Evolutionary conservation across 2,888 invertebrate genomes (phyloP).

Genomic region (Timema podura): DNA sequence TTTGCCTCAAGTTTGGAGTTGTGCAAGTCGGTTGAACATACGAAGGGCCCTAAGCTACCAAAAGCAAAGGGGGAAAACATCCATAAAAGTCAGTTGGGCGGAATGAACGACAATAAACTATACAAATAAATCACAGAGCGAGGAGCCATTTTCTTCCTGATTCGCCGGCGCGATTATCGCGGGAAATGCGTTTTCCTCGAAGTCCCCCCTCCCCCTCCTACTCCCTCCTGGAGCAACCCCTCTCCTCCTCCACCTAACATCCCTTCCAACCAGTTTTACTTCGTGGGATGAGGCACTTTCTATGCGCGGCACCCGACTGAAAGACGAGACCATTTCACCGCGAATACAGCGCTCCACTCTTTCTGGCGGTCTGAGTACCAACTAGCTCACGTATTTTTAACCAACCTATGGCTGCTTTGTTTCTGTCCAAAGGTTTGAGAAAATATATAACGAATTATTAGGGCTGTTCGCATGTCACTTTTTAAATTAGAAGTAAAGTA

Average conservation of each 20-base stretch:
- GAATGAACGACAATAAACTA: conserved; percentile 45
- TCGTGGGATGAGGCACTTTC: conserved; percentile 22
- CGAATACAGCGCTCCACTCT: neutral
- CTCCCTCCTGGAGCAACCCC: neutral
- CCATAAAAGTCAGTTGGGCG: conserved; percentile 44
- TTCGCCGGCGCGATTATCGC: conserved; percentile 39
- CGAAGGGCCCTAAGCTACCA: conserved; percentile 5
- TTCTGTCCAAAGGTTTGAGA: too few species aligned
- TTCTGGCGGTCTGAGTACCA: too few species aligned
- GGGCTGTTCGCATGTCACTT: too few species aligned
- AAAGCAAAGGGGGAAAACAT: conserved; percentile 40
- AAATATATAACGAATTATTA: too few species aligned
- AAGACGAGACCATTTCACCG: neutral
- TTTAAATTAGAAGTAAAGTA: too few species aligned
- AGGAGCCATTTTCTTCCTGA: conserved; percentile 40
- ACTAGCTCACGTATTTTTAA: too few species aligned
- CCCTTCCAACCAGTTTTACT: neutral
- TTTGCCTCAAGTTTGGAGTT: too few species aligned
- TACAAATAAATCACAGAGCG: conserved; percentile 42
- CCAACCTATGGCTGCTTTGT: too few species aligned
- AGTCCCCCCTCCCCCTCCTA: conserved; percentile 7
- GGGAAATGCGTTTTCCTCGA: conserved; percentile 29
- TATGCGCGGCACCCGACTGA: conserved; percentile 26
- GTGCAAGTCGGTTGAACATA: conserved; percentile 2
- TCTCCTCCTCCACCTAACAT: neutral